phyloP scores from a whole-genome alignment of 2,797 vertebrate genomes.

The Parauchenoglanis punctatus region DNA sequence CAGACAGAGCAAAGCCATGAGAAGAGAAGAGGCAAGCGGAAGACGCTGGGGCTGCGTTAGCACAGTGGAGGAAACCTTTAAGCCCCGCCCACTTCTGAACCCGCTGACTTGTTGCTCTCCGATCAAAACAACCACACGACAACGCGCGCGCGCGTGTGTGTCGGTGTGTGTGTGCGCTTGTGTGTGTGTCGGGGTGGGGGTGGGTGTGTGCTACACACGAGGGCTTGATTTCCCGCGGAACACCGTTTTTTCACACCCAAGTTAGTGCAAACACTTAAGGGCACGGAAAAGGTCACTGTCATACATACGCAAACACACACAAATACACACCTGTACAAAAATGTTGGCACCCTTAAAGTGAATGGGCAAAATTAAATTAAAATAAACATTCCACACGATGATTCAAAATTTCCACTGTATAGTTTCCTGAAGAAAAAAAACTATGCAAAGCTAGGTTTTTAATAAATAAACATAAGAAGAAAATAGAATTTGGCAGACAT shows the following conservation, averaged over 20 bases:
- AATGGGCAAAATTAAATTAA: neutral
- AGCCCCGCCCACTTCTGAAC: constrained; percentile 76
- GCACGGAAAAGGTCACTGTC: neutral
- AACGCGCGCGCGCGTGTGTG: constrained; percentile 54
- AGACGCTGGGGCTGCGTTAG: neutral
- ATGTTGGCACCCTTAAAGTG: neutral
- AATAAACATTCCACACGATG: neutral
- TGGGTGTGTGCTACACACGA: constrained; percentile 14
- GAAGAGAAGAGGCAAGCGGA: too few relatives aligned
- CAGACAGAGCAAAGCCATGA: neutral
- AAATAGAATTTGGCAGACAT: neutral
- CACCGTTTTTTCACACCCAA: neutral
- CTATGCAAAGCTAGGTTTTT: neutral
- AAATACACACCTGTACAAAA: neutral
- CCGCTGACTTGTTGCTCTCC: constrained; percentile 69
- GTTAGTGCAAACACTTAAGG: neutral
- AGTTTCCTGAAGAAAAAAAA: neutral
- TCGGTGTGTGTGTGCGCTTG: constrained; percentile 49
- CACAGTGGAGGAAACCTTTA: constrained; percentile 36
- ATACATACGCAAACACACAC: neutral
- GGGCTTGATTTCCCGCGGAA: neutral
- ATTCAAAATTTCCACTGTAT: neutral
- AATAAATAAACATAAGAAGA: neutral
- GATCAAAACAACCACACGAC: constrained; percentile 64
- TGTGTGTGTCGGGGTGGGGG: neutral